Evolutionary conservation across 2,113 vertebrate genomes (phyloP).

Genomic region (Lamprotornis superbus): DNA sequence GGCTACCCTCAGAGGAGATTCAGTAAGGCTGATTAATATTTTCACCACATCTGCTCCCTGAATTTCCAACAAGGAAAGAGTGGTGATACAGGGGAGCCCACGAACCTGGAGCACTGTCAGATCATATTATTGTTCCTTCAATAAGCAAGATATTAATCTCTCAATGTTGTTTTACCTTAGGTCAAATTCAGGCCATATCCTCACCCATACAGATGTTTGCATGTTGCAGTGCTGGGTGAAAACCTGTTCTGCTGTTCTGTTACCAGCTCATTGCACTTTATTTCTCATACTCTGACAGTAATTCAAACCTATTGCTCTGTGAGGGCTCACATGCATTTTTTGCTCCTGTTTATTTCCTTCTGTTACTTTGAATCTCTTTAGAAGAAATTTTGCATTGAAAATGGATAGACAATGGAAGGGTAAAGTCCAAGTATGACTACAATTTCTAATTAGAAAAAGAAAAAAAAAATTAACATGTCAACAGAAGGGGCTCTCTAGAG

Average conservation of each 20-base stretch:
- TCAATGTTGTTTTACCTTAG: neutral
- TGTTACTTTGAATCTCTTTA: neutral
- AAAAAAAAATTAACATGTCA: neutral
- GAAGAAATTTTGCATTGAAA: neutral
- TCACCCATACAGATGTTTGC: neutral
- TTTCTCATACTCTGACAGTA: neutral
- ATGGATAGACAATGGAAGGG: neutral
- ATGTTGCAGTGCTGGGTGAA: neutral
- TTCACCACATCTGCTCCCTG: neutral
- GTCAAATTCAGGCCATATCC: neutral
- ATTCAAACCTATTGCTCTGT: neutral
- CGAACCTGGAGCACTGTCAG: neutral
- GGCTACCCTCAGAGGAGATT: neutral
- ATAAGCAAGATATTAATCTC: neutral
- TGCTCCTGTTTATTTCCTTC: neutral
- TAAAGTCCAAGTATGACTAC: neutral
- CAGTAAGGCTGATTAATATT: neutral
- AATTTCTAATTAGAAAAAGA: neutral
- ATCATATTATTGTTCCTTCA: neutral
- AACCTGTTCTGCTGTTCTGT: neutral
- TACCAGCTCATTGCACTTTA: neutral
- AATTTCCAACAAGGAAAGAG: neutral
- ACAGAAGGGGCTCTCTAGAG: neutral
- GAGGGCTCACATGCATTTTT: neutral
- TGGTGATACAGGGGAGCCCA: neutral